Conservation (phyloP, 2,113 vertebrate species). For the Gymnobelideus leadbeateri region DNA sequence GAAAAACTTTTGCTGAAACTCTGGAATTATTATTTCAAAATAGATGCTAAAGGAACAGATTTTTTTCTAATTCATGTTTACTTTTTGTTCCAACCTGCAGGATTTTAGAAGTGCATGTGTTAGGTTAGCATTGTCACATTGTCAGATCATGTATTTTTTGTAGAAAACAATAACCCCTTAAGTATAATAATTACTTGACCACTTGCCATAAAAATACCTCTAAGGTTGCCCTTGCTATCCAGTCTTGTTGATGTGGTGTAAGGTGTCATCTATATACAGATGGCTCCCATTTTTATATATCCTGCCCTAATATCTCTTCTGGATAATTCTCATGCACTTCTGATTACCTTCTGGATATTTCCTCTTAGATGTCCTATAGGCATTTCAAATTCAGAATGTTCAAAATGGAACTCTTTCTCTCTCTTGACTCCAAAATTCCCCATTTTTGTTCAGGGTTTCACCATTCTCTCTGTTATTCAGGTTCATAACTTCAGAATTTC, state of each 20-base stretch:
- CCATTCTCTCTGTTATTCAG: not conserved
- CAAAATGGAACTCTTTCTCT: not conserved
- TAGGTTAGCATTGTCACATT: slow-evolving; percentile 57
- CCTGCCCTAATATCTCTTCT: not conserved
- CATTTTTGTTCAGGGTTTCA: not conserved
- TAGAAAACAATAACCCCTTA: slow-evolving; percentile 62
- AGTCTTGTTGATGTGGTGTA: not conserved
- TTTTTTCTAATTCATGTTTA: slow-evolving; percentile 49
- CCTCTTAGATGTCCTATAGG: not conserved
- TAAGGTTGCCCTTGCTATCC: not conserved
- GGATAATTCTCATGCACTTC: not conserved
- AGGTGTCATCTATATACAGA: not conserved
- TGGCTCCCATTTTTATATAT: not conserved
- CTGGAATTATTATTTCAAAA: slow-evolving; percentile 68
- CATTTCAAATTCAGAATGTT: not conserved
- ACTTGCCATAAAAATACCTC: slow-evolving; percentile 17
- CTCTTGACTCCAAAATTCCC: not conserved
- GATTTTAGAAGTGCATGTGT: slow-evolving; percentile 51
- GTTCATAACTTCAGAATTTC: not conserved
- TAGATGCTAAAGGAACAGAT: slow-evolving; percentile 63
- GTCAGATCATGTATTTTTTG: slow-evolving; percentile 62
- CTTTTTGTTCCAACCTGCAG: slow-evolving; percentile 21
- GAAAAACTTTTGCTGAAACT: slow-evolving; percentile 38
- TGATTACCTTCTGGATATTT: not conserved
- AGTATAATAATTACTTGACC: slow-evolving; percentile 38